Evolutionary conservation across 2,888 invertebrate genomes (phyloP), one percentile per base, ranked within the genome.

Genomic region (Mycogona germanica): DNA sequence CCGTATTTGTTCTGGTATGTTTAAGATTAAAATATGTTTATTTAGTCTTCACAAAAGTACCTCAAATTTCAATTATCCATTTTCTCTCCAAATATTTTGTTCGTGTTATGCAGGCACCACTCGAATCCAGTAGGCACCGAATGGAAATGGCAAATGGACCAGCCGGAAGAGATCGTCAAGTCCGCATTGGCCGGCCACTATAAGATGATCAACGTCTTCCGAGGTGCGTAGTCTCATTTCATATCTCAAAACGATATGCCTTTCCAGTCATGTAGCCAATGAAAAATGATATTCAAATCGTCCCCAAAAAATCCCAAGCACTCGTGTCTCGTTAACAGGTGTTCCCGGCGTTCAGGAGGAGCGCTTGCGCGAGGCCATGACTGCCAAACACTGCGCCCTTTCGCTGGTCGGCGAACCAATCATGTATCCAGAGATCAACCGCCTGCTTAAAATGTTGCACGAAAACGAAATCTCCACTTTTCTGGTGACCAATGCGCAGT

Each of bases 381-480:
- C 64, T 45, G 72, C 71, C 0, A 61, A 68, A 54, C 77, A 77
- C 62, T 77, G 77, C 66, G 77, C 77, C 37, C 64, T 77, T 48
- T 77, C 76, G 2, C 65, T 78, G 17, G 77, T 77, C 3, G 77
- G 77, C 6, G 77, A 77, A 61, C 77, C 77, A 2, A 78, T 77
- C 57, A 77, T 77, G 77, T 77, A 78, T 64, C 77, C 77, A 14
- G 70, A 75, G 62, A 78, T 77, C 55, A 76, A 76, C 64, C 66
- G 64, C 51, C 72, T 76, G 59, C 64, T 76, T 5, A 59, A 64
- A 9, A 62, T 76, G 44, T 68, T 77, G 3, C 77, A 77, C 63
- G 58, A 62, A 0, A 68, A 70, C 60, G 61, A 64, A 7, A 76
- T 77, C 52, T 78, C 77, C 5, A 68, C 75, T 6, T 77, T 78